phyloP scores from a whole-genome alignment of 2,113 vertebrate species.

The Pedetes capensis region DNA sequence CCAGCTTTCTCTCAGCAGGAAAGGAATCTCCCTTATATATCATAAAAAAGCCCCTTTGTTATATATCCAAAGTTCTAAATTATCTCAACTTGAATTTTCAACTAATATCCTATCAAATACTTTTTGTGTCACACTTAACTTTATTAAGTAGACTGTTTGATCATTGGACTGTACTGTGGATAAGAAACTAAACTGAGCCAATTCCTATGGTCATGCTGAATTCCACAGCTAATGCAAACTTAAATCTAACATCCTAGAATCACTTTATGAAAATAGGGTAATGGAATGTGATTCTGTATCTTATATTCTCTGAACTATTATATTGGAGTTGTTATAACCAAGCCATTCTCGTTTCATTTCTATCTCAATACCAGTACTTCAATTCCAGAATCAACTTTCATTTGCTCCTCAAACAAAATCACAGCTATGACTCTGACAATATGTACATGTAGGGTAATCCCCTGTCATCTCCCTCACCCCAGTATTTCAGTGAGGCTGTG shows the following conservation, averaged over 20 bases:
- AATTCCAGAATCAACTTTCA: background rate
- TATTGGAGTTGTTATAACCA: background rate
- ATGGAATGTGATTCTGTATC: background rate
- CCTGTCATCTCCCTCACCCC: background rate
- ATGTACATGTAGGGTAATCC: background rate
- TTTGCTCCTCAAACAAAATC: background rate
- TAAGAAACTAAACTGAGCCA: background rate
- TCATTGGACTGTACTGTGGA: background rate
- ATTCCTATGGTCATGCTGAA: background rate
- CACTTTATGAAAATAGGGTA: background rate
- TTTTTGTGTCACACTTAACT: background rate
- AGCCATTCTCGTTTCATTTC: background rate
- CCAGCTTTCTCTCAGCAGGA: background rate
- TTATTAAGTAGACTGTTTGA: background rate
- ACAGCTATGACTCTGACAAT: background rate
- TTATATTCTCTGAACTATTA: background rate
- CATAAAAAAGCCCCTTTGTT: background rate
- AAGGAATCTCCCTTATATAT: background rate
- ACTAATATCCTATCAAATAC: background rate
- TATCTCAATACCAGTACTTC: background rate
- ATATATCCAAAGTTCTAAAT: background rate
- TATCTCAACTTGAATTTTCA: background rate
- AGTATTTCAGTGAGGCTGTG: background rate
- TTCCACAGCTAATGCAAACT: background rate
- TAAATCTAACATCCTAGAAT: background rate